A percentile compares a stretch with the other conserved stretches of the same genome.
Conservation (phyloP, 1,140 invertebrate genomes). For the Plodia interpunctella region DNA sequence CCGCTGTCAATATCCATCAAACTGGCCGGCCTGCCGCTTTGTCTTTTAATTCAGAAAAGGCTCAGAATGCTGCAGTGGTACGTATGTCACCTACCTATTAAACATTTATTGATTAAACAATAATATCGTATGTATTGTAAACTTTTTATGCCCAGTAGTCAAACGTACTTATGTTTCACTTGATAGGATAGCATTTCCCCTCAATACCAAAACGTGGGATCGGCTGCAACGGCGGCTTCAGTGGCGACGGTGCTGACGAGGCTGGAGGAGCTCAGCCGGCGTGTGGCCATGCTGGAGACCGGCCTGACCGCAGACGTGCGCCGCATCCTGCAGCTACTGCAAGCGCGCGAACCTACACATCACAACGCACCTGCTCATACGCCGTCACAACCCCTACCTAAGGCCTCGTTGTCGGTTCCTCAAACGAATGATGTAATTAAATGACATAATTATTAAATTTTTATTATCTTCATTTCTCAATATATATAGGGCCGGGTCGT, state of each 20-base stretch:
- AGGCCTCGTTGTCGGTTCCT: slow-evolving; percentile 66
- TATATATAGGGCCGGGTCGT: no score
- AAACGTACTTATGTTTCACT: no score
- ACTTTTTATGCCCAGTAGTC: no score
- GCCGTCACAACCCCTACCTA: slow-evolving; percentile 54
- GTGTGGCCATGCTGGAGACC: slow-evolving; percentile 80
- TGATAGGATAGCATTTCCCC: slow-evolving; percentile 60
- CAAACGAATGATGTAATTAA: slow-evolving; percentile 54
- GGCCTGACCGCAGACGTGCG: slow-evolving; percentile 82
- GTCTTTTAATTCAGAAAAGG: slow-evolving; percentile 43
- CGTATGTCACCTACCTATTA: slow-evolving; percentile 13
- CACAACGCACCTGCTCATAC: slow-evolving; percentile 58
- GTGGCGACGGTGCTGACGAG: slow-evolving; percentile 66
- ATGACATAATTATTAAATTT: no score
- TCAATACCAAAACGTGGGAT: slow-evolving; percentile 68
- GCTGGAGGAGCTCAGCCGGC: slow-evolving; percentile 81
- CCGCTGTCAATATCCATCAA: slow-evolving; percentile 67
- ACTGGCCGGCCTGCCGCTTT: slow-evolving; percentile 53
- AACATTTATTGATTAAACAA: slow-evolving; percentile 15
- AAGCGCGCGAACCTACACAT: slow-evolving; percentile 76
- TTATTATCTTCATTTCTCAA: no score
- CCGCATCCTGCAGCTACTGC: slow-evolving; percentile 81
- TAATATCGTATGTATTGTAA: no score
- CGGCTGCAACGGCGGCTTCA: slow-evolving; percentile 44
- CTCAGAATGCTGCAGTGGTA: slow-evolving; percentile 37